Base-by-base conservation (phyloP, 1,140 invertebrate species). In the Vanessa tameamea region DNA sequence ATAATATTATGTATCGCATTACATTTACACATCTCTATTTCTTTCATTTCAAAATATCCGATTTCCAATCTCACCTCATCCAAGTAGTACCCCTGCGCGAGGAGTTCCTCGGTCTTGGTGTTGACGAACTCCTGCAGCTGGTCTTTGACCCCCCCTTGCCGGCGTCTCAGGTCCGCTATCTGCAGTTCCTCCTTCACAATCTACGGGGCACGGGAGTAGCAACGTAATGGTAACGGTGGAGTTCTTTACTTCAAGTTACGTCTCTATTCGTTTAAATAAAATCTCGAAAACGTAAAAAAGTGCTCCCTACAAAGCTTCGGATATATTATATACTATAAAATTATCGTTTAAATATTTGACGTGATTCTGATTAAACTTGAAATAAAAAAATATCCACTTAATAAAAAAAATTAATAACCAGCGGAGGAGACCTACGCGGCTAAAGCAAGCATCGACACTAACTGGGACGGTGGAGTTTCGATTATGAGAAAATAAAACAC, bases 151-250 rank as follows among this genome's bases (percentile, higher is more conserved):
- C 85, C 91, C 76, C 91, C 92, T 78, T 95, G 80, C 81, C 92
- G 89, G 37, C 82, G 85, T 78, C 93, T 92, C 79, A 94, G 86
- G 73, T 92, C 92, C 70, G 89, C 88, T 87, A 94, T 93, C 84
- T 92, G 91, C 81, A 87, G 87, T 87, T 93, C 94, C 86, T 95
- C 94, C 80, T 93, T 93, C 89, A 94, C 93, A 87, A 94, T 94
- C 94, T 95, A 94, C 83, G 91, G 84, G 87, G 78, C 64, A 79
- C 85, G 91, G 83, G 88, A 83, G 79, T 76, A 81, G 84, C 87
- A 87, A 87, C 71, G 81, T 76, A 84, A 89, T 82, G 78, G 69
- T 75, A 81, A 86, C 75, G 70, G 1, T 71, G 76, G 77, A 84
- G 79, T 67, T 78, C 86, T 80, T 90, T 85, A 91, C 80, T 82